Evolutionary conservation across 2,888 invertebrate species (phyloP), one percentile per base, ranked within the genome.

Genomic region (Polymixis flavicincta): DNA sequence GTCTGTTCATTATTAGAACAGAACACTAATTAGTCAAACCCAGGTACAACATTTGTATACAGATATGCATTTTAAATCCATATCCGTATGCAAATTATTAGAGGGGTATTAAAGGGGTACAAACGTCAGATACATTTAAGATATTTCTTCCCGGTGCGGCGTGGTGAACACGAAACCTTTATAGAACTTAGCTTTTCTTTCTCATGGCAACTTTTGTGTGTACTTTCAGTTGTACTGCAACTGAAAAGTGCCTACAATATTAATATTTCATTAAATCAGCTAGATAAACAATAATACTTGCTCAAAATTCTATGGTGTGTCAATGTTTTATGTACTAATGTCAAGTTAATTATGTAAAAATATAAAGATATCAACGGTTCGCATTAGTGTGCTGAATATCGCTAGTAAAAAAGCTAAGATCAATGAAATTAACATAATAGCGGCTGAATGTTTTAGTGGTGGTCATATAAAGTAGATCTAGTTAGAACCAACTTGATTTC

Each of bases 401-500:
- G n/a, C 48, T 74, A 85, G 77, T 78, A 81, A 77, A 74, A 72
- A 67, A 66, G 48, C 70, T 71, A 19, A 71, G 50, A 85, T 83
- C 77, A 81, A 79, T 76, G 17, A 63, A 77, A 86, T 85, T 87
- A 77, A 48, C 83, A 85, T 87, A 79, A 75, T 70, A 61, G 61
- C 17, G 42, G 50, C 45, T 54, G 25, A 60, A 19, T 61, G 65
- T 48, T 63, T 48, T 69, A 65, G 48, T 71, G 64, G 37, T 17
- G 25, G 63, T 25, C 61, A 52, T 57, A 32, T 50, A 32, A 52
- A 71, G 50, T 74, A n/a, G 54, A 70, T 55, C 61, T 74, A 60
- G 9, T 19, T 28, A 28, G 52, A 74, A 60, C 50, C 68, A 72
- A 76, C 55, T 70, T 19, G 65, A 80, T 87, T 81, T 80, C 75